Evolutionary conservation across 2,797 vertebrate species (phyloP), one percentile per base, ranked within the genome.

Genomic region (Emydoidea blandingii): DNA sequence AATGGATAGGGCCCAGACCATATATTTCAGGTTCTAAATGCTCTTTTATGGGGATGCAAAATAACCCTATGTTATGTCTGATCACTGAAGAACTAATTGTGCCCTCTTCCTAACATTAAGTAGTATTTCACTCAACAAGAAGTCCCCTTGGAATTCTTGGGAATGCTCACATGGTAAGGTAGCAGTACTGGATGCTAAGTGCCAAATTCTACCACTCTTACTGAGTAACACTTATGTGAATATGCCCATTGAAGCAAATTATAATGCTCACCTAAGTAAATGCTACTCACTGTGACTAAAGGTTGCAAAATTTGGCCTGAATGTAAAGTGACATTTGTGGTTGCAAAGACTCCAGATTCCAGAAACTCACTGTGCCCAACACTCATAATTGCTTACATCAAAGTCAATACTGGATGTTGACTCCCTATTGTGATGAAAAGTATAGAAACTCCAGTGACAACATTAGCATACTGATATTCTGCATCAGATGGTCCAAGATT

Each of bases 171-270:
- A 37, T 21, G 16, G 41, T 49, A 56, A 85, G 41, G 9, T 76
- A 31, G 0, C 0, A 41, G 29, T 7, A 16, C 5, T 76, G 16
- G 79, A n/a, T 37, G 65, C 65, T 68, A 68, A 37, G n/a, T 21
- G 8, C n/a, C n/a, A 68, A n/a, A 37, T 68, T 68, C 65, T 68
- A 21, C n/a, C 34, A 53, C 47, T 49, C 52, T 78, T 37, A 68
- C 14, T 12, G 19, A 95, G 12, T 65, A 74, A 15, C 29, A 76
- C 1, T 8, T 79, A 31, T 1, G 54, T 89, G 25, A 49, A 37
- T 18, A 8, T 49, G 56, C 84, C 49, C 49, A 0, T 2, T 29
- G 44, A 84, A 72, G 82, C 74, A 5, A 68, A 80, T 1, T 68
- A 74, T 49, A 12, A 2, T 8, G 89, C 0, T n/a, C 88, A 91